Base-by-base conservation (phyloP, 2,113 vertebrate species). In the Chinchilla lanigera region DNA sequence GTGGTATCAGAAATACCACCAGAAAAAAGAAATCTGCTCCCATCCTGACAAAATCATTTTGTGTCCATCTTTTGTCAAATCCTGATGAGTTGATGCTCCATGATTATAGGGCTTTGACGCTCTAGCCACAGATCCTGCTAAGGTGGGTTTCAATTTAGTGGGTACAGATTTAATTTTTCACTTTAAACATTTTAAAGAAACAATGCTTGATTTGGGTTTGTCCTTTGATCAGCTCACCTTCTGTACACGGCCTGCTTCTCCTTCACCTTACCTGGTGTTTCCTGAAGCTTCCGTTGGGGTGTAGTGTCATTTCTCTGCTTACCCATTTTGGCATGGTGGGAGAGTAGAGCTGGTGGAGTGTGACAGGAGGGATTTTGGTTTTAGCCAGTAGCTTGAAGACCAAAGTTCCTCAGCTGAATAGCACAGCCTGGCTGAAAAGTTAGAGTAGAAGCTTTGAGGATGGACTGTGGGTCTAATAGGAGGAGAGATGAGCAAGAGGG, bases 11-110 rank as follows among this genome's bases (percentile, higher is more conserved):
- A 95, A 54, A 84, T 5, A 0, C 92, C 91, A 60, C 78, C 47
- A 71, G 82, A 96, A 96, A 96, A 93, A 77, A 96, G 93, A 97
- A 95, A 96, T 94, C 87, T 96, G 95, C 93, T 61, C 2, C 65
- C 41, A 61, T 96, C 77, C 87, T 94, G 90, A 98, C 82, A 97
- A 77, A 93, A 95, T 47, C 22, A 61, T 95, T 95, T 52, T 92
- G 16, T 93, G 88, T 13, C 44, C 88, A 60, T 96, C 96, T 94
- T 97, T 96, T 97, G 89, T 98, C 90, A 97, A 93, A 98, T 65
- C 77, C 89, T 1, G 92, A 86, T 92, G 90, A 93, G 33, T 75
- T 1, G 90, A 0, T 85, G 63, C 73, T 90, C 61, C 52, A 82
- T 91, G 28, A 92, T 97, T 75, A 54, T 56, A 0, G 69, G 73